Evolutionary conservation across 2,797 vertebrate species (phyloP).

Genomic region (Dermochelys coriacea): DNA sequence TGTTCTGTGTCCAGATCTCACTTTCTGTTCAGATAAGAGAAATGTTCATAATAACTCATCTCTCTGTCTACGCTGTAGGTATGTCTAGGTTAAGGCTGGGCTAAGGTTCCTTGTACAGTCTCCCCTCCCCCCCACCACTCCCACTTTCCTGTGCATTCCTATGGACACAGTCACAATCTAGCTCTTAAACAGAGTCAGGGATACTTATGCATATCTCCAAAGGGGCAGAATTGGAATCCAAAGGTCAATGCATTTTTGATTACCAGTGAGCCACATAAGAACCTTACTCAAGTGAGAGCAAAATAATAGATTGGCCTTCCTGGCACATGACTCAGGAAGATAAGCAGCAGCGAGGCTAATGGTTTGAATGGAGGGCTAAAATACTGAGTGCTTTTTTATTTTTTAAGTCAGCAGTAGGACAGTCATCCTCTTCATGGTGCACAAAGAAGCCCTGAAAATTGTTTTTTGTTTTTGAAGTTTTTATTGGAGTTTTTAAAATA

Average conservation of each 20-base stretch:
- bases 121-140: neutral
- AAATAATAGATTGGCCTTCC: neutral
- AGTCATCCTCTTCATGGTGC: neutral
- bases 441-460: neutral
- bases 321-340: neutral
- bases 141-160: neutral
- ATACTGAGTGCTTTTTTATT: neutral
- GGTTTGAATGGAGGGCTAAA: neutral
- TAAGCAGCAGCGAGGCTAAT: neutral
- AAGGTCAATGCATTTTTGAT: neutral
- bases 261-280: neutral
- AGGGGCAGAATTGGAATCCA: neutral
- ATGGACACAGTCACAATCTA: neutral
- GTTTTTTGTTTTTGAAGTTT: neutral
- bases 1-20: neutral
- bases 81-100: neutral
- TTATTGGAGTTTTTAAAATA: neutral
- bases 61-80: neutral
- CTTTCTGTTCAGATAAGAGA: neutral
- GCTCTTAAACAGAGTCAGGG: neutral
- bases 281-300: constrained; percentile 18
- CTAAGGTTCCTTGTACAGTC: neutral
- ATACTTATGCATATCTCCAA: constrained; percentile 14
- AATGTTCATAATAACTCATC: neutral
- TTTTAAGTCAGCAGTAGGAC: neutral